A percentile compares a stretch with the other conserved stretches of the same genome.
phyloP scores from a whole-genome alignment of 1,140 invertebrate species.

The Cheumatopsyche charites region DNA sequence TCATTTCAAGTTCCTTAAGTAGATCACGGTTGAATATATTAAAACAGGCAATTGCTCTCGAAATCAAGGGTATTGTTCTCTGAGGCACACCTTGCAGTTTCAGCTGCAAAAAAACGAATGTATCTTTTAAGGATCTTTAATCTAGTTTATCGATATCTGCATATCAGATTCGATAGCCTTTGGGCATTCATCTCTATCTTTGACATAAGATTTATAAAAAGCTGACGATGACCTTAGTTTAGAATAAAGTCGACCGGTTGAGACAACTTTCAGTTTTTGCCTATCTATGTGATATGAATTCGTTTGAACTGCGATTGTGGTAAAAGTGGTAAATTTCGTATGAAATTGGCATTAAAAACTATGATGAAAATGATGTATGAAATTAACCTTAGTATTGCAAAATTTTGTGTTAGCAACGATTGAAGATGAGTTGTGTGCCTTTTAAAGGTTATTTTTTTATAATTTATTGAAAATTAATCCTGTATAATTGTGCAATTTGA shows the following conservation, averaged over 20 bases:
- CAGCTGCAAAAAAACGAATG: too few relatives aligned
- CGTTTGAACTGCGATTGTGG: not conserved
- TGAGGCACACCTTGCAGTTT: too few relatives aligned
- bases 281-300: not conserved
- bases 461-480: not conserved
- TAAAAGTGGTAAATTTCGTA: not conserved
- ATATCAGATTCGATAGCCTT: too few relatives aligned
- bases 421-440: not conserved
- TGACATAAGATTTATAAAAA: not conserved
- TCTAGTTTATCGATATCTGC: too few relatives aligned
- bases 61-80: too few relatives aligned
- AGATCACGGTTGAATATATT: conserved; percentile 6
- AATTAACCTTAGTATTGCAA: not conserved
- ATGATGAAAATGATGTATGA: too few relatives aligned
- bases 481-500: not conserved
- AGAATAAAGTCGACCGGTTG: not conserved
- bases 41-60: not conserved
- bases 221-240: conserved; percentile 1
- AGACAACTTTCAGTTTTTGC: conserved; percentile 32
- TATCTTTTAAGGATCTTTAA: too few relatives aligned
- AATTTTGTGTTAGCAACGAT: not conserved
- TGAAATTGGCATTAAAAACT: not conserved
- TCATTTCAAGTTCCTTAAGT: not conserved
- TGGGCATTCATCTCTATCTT: not conserved
- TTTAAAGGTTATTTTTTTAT: not conserved